Base-by-base conservation (phyloP, 2,113 vertebrate species). In the Oreotrochilus melanogaster region DNA sequence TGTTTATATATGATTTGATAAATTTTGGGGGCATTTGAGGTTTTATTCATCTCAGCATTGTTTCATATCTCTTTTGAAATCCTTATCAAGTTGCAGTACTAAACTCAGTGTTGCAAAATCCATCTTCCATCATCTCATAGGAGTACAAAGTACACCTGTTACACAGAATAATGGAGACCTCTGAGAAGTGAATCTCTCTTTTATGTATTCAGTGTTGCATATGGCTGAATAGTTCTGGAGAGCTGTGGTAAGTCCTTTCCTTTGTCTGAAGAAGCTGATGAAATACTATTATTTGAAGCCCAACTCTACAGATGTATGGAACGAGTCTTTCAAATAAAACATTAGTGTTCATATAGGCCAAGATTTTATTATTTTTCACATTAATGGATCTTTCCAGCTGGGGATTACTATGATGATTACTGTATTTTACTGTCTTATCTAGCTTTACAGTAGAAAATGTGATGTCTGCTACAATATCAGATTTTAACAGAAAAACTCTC, bases 141-240 rank as follows among this genome's bases (percentile, higher is more conserved):
- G 11, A 70, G 3, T 43, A 67, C 13, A 50, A 75, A 50, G 30
- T 6, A 8, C 4, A 37, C 19, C 5, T 37, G 16, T 50, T 78
- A 22, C 30, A 73, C 7, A 16, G 7, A 22, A 4, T 18, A 62
- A 56, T 1, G 4, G 45, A 72, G 56, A 14, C 13, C 25, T 43
- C 11, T 81, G 18, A 79, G 45, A 79, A 79, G 12, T 8, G 21
- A 14, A 67, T 7, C 10, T 72, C n/a, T 78, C 23, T 21, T 37
- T 17, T 37, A 17, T 14, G 3, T 6, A 16, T 11, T 9, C 15
- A 14, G 9, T 57, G 2, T 4, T 71, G 10, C 1, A 3, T 39
- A 19, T 43, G 18, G 9, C 23, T 47, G 5, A 74, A n/a, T n/a
- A 45, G 2, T 17, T 69, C 14, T 83, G 23, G 30, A 86, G 23